A percentile compares a stretch with the other conserved stretches of the same genome.
phyloP scores from a whole-genome alignment of 64 coral and sea anemone genomes.

The Dendronephthya gigantea region DNA sequence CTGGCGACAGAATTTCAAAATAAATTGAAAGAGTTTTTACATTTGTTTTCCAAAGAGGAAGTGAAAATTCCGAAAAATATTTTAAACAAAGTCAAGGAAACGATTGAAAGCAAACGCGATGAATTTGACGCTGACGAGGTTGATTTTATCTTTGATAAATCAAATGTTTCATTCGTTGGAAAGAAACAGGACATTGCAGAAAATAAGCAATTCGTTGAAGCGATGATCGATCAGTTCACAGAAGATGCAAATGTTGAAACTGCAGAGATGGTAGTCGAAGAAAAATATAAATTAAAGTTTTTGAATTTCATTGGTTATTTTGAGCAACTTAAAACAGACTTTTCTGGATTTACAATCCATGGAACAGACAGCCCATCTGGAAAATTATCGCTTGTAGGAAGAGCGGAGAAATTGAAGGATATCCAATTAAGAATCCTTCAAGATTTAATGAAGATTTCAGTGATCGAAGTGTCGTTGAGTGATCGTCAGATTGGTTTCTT shows the following conservation, averaged over 20 bases:
- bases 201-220: neutral
- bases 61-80: neutral
- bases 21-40: neutral
- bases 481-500: neutral
- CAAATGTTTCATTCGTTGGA: neutral
- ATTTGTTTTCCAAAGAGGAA: neutral
- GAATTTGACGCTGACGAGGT: neutral
- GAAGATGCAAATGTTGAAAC: neutral
- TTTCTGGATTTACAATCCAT: neutral
- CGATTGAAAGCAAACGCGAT: neutral
- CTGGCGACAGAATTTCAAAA: neutral
- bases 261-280: neutral
- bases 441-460: neutral
- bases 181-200: neutral
- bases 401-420: neutral
- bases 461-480: neutral
- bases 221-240: neutral
- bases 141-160: neutral
- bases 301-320: neutral
- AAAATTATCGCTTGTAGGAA: neutral
- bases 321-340: neutral
- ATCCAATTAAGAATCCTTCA: neutral
- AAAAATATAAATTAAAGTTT: neutral
- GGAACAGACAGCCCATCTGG: neutral
- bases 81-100: neutral